Percentiles rank a stretch among this genome's conserved stretches.
Evolutionary conservation across 2,113 vertebrate genomes (phyloP).

Genomic region (Crotalus helleri): DNA sequence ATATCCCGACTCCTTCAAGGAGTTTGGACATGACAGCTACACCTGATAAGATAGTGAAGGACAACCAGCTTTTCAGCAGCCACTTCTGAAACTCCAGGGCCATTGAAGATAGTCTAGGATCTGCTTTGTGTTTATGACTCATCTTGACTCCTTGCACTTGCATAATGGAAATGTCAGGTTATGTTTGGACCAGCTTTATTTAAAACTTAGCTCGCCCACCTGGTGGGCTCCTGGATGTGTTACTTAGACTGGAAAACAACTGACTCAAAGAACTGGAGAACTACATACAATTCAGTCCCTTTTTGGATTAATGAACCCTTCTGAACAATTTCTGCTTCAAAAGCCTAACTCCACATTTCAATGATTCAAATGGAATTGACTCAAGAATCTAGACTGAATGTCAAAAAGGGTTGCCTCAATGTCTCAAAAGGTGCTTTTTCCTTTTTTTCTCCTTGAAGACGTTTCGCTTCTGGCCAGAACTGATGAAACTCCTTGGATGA

Average conservation of each 20-base stretch:
- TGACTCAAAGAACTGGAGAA: neutral
- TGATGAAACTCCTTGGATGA: neutral
- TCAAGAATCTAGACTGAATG: neutral
- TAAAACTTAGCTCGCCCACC: neutral
- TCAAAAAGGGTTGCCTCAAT: neutral
- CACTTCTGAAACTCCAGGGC: slow-evolving; percentile 25
- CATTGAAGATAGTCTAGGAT: neutral
- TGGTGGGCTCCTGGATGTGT: neutral
- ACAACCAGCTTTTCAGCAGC: slow-evolving; percentile 26
- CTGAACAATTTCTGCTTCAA: neutral
- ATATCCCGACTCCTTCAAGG: neutral
- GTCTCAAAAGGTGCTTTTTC: neutral
- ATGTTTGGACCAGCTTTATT: neutral
- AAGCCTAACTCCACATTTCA: neutral
- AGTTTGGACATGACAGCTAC: neutral
- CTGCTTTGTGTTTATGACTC: neutral
- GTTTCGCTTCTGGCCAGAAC: neutral
- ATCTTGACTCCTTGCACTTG: neutral
- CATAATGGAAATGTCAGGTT: neutral
- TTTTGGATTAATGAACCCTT: neutral
- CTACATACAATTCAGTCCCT: neutral
- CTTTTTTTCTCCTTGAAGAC: neutral
- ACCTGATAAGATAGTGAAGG: neutral
- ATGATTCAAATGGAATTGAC: neutral
- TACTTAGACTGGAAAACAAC: neutral